Percentiles rank a stretch among this genome's conserved stretches.
Evolutionary conservation across 2,888 invertebrate species (phyloP).

Genomic region (Alloscopus bannaensis): DNA sequence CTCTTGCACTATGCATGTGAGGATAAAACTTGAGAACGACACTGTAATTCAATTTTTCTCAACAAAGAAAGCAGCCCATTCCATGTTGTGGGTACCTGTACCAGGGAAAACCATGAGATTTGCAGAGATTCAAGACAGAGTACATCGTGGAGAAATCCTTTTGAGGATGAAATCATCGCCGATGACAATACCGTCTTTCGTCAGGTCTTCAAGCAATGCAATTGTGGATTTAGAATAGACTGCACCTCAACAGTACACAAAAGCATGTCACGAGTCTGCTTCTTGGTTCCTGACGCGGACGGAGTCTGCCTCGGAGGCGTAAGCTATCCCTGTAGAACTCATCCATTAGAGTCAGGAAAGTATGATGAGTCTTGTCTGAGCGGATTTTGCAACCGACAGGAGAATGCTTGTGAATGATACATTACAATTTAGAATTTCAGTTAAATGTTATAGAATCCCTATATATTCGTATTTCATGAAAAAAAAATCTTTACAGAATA

Average conservation of each 20-base stretch:
- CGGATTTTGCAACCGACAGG: slow-evolving; percentile 28
- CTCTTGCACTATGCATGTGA: neutral
- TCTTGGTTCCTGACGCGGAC: neutral
- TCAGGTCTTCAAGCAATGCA: slow-evolving; percentile 20
- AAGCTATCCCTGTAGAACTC: slow-evolving; percentile 33
- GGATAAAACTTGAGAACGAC: neutral
- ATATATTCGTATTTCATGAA: too few species aligned
- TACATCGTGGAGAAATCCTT: neutral
- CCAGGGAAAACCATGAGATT: slow-evolving; percentile 31
- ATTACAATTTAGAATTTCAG: too few species aligned
- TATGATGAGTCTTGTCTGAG: slow-evolving; percentile 34
- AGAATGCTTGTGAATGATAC: slow-evolving; percentile 2
- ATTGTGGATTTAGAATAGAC: slow-evolving; percentile 21
- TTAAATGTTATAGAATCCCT: too few species aligned
- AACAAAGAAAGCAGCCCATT: slow-evolving; percentile 13
- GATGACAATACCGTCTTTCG: neutral
- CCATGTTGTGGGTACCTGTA: slow-evolving; percentile 34
- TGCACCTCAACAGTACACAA: neutral
- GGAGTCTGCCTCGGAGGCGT: slow-evolving; percentile 28
- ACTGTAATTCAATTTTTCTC: neutral
- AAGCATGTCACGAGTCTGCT: neutral
- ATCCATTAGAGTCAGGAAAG: slow-evolving; percentile 14
- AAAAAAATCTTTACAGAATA: too few species aligned
- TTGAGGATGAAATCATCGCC: too few species aligned
- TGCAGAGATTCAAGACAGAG: slow-evolving; percentile 4